Conservation (phyloP, 2,797 vertebrate genomes). For the Eulemur mongoz region DNA sequence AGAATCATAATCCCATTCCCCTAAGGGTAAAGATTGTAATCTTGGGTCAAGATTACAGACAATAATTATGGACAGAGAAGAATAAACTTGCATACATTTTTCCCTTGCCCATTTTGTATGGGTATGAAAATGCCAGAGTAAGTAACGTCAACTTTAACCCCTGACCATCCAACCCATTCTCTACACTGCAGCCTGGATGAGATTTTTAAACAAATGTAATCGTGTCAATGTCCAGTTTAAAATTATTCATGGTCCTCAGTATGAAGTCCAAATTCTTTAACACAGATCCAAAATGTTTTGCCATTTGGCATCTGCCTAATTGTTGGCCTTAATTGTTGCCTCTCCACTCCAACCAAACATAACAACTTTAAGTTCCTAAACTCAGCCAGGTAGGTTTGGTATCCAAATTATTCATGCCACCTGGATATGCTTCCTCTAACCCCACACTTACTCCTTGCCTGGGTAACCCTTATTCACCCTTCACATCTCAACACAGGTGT, state of each 20-base stretch:
- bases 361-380: neutral
- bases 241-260: neutral
- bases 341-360: neutral
- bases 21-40: neutral
- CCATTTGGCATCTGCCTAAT: neutral
- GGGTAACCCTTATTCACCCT: neutral
- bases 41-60: neutral
- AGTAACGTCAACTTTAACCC: neutral
- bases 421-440: neutral
- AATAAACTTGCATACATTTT: neutral
- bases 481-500: neutral
- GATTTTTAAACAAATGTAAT: neutral
- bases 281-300: neutral
- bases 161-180: neutral
- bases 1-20: neutral
- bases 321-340: neutral
- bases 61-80: neutral
- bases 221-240: neutral
- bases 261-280: constrained; percentile 1
- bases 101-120: neutral
- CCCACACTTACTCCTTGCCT: neutral
- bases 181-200: neutral
- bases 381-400: too few species aligned
- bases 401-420: neutral
- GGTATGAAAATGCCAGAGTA: neutral